Percentiles rank a stretch among this genome's conserved stretches.
Conservation (phyloP, 2,888 invertebrate species). For the Cryptus viduatorius region DNA sequence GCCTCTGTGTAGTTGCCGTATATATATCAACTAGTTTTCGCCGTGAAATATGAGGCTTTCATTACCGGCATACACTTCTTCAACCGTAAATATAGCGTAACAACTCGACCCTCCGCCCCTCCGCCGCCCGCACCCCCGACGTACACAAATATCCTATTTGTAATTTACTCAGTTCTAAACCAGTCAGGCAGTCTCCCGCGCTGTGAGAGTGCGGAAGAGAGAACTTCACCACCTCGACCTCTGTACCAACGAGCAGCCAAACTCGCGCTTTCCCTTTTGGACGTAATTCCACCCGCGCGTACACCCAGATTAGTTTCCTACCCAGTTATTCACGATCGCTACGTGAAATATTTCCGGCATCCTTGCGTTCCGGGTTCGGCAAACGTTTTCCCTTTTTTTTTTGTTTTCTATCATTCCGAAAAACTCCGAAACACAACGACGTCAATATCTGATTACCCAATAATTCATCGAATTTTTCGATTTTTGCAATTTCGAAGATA, state of each 20-base stretch:
- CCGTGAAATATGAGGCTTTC: conserved; percentile 60
- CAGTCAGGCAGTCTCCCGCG: conserved; percentile 23
- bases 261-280: conserved; percentile 4
- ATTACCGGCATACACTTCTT: conserved; percentile 59
- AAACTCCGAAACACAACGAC: too few relatives aligned
- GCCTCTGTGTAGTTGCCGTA: conserved; percentile 25
- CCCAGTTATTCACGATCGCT: conserved; percentile 37
- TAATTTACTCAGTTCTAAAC: conserved; percentile 58
- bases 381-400: background rate
- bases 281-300: conserved; percentile 18
- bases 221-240: background rate
- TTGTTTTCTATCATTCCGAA: background rate
- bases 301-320: conserved; percentile 26
- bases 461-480: too few relatives aligned
- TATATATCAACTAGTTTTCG: conserved; percentile 53
- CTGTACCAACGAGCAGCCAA: background rate
- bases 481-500: too few relatives aligned
- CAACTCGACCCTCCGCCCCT: conserved; percentile 22
- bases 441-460: too few relatives aligned
- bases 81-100: conserved; percentile 52
- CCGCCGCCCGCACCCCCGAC: background rate
- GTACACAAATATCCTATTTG: conserved; percentile 53
- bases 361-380: background rate
- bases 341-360: background rate
- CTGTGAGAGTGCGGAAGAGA: conserved; percentile 3